Percentiles rank a stretch among this genome's conserved stretches.
These are phyloP conservation scores for Sapayoa aenigma DNA, from an alignment of 2,113 vertebrate genomes.

Conservation along the genomic window DNA sequence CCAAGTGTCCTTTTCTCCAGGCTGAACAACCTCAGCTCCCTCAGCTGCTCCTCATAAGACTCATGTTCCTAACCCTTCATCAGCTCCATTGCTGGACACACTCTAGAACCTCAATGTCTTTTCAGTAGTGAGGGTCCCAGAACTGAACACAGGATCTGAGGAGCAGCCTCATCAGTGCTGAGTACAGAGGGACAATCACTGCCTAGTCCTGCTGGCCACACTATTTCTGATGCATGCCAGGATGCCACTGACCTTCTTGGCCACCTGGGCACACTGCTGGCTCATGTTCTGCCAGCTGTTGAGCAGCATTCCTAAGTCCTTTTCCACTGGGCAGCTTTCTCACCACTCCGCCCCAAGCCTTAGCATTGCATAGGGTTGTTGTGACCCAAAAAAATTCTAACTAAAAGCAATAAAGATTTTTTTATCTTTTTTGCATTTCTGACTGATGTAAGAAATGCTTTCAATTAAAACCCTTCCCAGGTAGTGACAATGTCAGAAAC, in stretches of 20 bases:
- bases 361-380: neutral
- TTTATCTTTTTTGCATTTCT: neutral
- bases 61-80: neutral
- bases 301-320: neutral
- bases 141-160: neutral
- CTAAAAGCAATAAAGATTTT: neutral
- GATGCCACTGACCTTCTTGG: neutral
- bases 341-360: neutral
- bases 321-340: neutral
- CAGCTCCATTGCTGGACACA: fast-evolving
- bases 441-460: neutral
- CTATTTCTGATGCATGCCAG: fast-evolving
- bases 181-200: neutral
- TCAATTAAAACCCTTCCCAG: neutral
- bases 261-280: neutral
- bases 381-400: neutral
- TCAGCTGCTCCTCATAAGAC: neutral
- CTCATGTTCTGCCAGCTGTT: neutral
- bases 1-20: neutral
- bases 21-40: neutral
- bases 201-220: neutral
- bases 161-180: fast-evolving
- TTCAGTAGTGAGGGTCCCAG: neutral
- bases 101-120: neutral
- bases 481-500: neutral